Base-by-base conservation (phyloP, 2,797 vertebrate genomes). In the Oryzias sinensis region DNA sequence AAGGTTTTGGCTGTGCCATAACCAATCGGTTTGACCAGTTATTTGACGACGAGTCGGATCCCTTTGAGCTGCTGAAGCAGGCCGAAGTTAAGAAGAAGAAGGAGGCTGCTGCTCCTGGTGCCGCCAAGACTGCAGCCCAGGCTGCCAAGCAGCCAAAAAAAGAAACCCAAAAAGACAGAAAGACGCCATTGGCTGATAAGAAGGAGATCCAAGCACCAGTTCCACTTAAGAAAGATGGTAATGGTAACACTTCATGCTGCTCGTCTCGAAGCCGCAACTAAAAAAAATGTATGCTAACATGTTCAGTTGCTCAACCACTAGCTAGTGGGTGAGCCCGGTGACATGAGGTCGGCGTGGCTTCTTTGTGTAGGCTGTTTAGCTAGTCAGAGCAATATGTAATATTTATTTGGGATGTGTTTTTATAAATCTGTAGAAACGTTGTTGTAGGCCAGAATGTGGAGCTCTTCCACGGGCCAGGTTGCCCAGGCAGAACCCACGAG, bases 1-100 rank as follows among this genome's bases (percentile, higher is more conserved):
- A 98, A 93, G 95, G 95, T 90, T 98, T 96, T 90, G 94, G 96
- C 90, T 98, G 96, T 80, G 92, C 96, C 89, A 95, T 98, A 85
- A 92, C 95, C 90, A 98, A 98, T 90, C 95, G 96, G 82, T 98
- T 97, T 90, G 96, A 97, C 92, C 95, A 98, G 79, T 85, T 98
- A 94, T 97, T 98, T 91, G 96, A 98, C 85, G 95, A 98, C 61
- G 96, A 98, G 85, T 94, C 94, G 77, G 97, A 98, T 80, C 97
- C 96, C 13, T 98, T 97, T 73, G 97, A 98, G 92, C 88, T 94
- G 77, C 72, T 98, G 70, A 93, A 95, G 92, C 94, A 93, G 79
- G 97, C 96, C 4, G 94, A 95, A 88, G 71, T 62, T 15, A 93
- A 91, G 87, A 92, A 89, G 82, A 92, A 96, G 93, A 98, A 97